phyloP scores from a whole-genome alignment of 2,888 invertebrate genomes.

The Cheilosia variabilis region DNA sequence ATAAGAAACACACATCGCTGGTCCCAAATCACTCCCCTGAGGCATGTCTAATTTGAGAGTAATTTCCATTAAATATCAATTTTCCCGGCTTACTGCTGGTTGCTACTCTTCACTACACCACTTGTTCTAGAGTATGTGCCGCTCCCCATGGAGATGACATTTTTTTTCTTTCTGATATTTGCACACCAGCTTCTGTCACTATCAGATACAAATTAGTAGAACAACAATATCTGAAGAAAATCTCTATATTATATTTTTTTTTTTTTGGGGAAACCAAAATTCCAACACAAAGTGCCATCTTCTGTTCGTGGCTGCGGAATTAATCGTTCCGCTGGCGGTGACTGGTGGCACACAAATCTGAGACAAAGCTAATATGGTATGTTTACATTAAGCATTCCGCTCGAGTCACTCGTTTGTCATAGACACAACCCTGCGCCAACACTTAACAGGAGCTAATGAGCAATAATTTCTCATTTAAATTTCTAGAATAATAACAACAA shows the following conservation, averaged over 20 bases:
- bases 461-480: conserved; percentile 71
- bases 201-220: conserved; percentile 50
- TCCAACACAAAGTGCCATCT: conserved; percentile 7
- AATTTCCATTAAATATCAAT: conserved; percentile 73
- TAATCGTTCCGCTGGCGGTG: conserved; percentile 5
- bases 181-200: conserved; percentile 41
- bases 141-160: background rate
- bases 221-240: conserved; percentile 14
- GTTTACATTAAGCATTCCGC: conserved; percentile 53
- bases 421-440: conserved; percentile 25
- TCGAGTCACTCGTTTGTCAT: conserved; percentile 58
- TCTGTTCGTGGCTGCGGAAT: conserved; percentile 16
- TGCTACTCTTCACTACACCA: background rate
- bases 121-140: background rate
- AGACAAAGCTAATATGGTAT: conserved; percentile 18
- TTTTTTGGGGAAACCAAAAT: background rate
- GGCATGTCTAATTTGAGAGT: conserved; percentile 62
- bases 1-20: conserved; percentile 48
- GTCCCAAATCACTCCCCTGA: conserved; percentile 66
- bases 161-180: conserved; percentile 8
- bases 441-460: conserved; percentile 59
- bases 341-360: background rate
- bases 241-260: background rate
- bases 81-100: conserved; percentile 24
- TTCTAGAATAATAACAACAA: conserved; percentile 59